Percentiles rank a stretch among this genome's conserved stretches.
Conservation (phyloP, 2,113 vertebrate genomes). For the Chionomys nivalis region DNA sequence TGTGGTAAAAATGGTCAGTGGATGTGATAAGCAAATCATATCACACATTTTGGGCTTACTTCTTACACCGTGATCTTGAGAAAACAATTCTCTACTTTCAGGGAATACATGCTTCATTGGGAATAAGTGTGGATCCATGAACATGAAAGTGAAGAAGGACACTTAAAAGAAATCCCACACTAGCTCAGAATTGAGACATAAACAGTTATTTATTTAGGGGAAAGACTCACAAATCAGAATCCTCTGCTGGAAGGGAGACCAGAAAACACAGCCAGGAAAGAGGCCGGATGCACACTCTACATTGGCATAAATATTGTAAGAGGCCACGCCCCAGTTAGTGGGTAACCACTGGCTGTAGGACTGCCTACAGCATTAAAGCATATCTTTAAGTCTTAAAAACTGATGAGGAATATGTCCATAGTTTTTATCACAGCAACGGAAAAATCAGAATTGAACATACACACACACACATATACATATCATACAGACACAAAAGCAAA, state of each 20-base stretch:
- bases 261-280: no score
- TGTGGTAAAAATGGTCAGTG: neutral
- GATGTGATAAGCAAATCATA: neutral
- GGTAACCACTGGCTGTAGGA: no score
- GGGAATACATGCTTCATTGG: neutral
- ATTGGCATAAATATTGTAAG: no score
- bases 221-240: no score
- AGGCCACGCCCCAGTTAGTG: no score
- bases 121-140: neutral
- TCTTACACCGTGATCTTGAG: neutral
- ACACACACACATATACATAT: no score
- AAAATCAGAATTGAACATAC: neutral
- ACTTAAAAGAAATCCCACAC: no score
- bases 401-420: neutral
- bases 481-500: neutral
- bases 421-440: neutral
- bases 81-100: neutral
- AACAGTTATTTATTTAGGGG: no score
- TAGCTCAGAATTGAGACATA: no score
- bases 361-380: neutral
- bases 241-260: no score
- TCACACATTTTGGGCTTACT: no score
- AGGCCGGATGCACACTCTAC: no score
- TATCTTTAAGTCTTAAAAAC: neutral
- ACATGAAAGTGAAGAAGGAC: neutral